phyloP scores from a whole-genome alignment of 2,113 vertebrate species.

The Bubo blakistoni region DNA sequence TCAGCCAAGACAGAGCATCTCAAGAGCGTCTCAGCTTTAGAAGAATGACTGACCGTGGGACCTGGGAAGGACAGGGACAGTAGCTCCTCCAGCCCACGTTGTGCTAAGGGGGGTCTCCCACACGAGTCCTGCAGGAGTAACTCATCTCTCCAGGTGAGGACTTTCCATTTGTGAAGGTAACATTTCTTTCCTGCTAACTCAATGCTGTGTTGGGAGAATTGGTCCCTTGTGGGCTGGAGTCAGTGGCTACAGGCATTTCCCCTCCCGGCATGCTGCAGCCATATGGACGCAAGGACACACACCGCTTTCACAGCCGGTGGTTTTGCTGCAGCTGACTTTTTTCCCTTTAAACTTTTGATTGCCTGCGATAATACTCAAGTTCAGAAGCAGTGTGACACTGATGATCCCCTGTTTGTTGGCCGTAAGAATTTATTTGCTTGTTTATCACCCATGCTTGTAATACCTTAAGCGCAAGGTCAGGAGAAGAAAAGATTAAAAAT shows the following conservation, averaged over 20 bases:
- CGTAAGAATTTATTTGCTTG: constrained; percentile 29
- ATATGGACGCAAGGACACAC: background rate
- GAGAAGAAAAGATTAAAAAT: constrained; percentile 3
- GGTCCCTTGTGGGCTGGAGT: background rate
- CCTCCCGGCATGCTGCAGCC: background rate
- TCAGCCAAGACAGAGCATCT: background rate
- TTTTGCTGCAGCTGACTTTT: constrained; percentile 14
- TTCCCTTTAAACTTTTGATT: constrained; percentile 21
- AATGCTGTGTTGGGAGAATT: background rate
- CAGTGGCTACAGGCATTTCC: constrained; percentile 2
- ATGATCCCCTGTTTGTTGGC: background rate
- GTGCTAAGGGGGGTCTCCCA: background rate
- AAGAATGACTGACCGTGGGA: rapidly evolving
- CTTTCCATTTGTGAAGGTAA: background rate
- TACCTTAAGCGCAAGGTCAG: constrained; percentile 10
- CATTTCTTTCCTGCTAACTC: background rate
- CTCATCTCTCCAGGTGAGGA: rapidly evolving
- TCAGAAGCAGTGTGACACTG: background rate
- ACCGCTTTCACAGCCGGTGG: rapidly evolving
- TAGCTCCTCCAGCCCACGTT: rapidly evolving
- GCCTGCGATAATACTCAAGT: background rate
- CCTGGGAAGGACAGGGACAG: background rate
- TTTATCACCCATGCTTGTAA: constrained; percentile 20
- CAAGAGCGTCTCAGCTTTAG: background rate
- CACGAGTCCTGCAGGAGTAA: background rate